These are phyloP conservation scores for Laothoe populi DNA, from an alignment of 2,888 invertebrate genomes.

Conservation along the genomic window DNA sequence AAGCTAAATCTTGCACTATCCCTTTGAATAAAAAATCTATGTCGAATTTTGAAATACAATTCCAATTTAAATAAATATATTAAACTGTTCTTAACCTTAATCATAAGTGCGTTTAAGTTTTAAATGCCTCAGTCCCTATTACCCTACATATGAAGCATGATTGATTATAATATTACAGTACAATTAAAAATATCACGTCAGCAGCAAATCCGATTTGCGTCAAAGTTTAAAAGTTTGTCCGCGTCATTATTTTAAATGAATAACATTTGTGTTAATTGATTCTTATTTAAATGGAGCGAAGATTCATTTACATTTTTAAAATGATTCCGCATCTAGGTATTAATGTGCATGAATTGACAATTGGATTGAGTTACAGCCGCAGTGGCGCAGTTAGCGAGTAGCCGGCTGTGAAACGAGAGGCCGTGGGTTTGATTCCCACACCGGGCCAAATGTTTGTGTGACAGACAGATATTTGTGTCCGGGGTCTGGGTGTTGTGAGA, in stretches of 20 bases:
- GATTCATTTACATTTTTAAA: neutral
- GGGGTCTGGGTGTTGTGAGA: no score
- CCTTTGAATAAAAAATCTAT: neutral
- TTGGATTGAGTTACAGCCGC: no score
- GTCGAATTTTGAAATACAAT: neutral
- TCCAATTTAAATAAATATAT: neutral
- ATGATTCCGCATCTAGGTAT: neutral
- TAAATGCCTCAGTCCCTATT: neutral
- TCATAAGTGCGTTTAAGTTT: neutral
- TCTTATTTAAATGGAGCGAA: slow-evolving; percentile 2
- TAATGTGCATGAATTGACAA: neutral
- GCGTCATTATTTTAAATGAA: slow-evolving; percentile 7
- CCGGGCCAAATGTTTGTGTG: no score
- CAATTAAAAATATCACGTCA: neutral
- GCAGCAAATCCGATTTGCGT: slow-evolving; percentile 4
- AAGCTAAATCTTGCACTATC: no score
- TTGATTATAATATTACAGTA: slow-evolving; percentile 1
- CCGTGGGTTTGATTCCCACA: no score
- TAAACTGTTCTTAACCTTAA: neutral
- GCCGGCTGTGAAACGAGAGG: no score
- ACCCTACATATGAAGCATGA: slow-evolving; percentile 14
- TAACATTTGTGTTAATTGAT: slow-evolving; percentile 17
- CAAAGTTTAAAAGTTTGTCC: neutral
- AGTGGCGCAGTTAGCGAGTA: no score
- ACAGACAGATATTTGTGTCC: no score